A percentile compares a stretch with the other conserved stretches of the same genome.
Conservation (phyloP, 2,797 vertebrate species). For the Cetoscarus ocellatus region DNA sequence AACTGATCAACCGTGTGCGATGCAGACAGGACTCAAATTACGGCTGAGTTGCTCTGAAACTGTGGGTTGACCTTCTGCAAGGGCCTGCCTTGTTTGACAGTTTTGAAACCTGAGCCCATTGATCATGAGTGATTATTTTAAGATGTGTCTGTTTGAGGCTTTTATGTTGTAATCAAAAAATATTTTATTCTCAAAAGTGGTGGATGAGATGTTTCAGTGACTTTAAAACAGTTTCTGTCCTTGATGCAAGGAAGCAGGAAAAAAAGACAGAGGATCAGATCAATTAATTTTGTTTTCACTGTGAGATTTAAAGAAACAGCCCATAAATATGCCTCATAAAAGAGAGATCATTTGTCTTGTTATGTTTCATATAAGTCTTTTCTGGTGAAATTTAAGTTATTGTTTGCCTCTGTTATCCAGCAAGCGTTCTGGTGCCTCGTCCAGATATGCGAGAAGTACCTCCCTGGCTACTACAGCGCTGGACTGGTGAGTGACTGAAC, state of each 20-base stretch:
- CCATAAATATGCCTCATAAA: background rate
- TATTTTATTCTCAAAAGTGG: background rate
- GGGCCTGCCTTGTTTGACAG: slow-evolving; percentile 7
- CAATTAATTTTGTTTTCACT: background rate
- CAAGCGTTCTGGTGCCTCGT: slow-evolving; percentile 97
- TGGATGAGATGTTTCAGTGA: background rate
- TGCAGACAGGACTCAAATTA: slow-evolving; percentile 7
- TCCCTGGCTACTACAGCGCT: slow-evolving; percentile 95
- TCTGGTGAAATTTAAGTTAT: background rate
- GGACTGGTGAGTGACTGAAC: slow-evolving; percentile 87
- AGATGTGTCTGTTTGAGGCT: background rate
- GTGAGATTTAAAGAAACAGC: background rate
- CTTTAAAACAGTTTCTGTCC: background rate
- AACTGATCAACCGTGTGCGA: background rate
- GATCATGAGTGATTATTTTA: too few relatives aligned
- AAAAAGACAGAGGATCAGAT: slow-evolving; percentile 4
- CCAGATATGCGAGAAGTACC: slow-evolving; percentile 94
- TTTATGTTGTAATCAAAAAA: background rate
- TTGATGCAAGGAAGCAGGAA: background rate
- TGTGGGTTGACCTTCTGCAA: background rate
- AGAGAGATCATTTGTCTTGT: background rate
- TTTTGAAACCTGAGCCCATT: too few relatives aligned
- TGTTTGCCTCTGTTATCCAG: slow-evolving; percentile 69
- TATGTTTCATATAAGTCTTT: background rate
- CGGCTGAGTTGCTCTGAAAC: background rate